phyloP scores from a whole-genome alignment of 2,113 vertebrate genomes.

The Odontophorus gujanensis region DNA sequence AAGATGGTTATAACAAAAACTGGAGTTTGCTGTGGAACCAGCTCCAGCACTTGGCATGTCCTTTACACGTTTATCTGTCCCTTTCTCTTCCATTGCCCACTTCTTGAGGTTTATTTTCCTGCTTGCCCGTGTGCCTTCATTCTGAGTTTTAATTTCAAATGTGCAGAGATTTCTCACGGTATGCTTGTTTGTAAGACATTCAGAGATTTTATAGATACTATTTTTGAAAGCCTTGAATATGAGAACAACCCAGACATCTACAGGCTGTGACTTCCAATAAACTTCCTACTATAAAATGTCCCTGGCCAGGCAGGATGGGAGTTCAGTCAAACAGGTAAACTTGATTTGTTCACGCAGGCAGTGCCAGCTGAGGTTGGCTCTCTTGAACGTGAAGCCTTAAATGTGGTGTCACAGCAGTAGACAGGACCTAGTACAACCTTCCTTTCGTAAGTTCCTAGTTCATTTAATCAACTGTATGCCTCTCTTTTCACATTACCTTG shows the following conservation, averaged over 20 bases:
- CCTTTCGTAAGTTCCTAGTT: not conserved
- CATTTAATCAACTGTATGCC: not conserved
- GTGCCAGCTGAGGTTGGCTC: not conserved
- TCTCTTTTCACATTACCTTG: not conserved
- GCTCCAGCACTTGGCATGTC: not conserved
- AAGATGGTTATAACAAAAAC: not conserved
- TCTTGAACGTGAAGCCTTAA: not conserved
- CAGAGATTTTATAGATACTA: not conserved
- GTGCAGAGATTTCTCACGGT: not conserved
- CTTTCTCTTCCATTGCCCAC: not conserved
- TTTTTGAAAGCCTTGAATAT: not conserved
- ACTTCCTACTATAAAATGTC: fast-evolving
- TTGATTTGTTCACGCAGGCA: not conserved
- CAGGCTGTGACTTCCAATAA: not conserved
- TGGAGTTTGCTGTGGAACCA: not conserved
- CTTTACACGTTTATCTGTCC: not conserved
- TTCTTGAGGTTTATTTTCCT: not conserved
- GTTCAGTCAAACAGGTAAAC: not conserved
- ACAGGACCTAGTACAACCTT: not conserved
- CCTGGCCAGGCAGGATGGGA: not conserved
- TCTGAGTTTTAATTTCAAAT: not conserved
- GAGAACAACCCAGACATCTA: not conserved
- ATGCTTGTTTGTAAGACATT: not conserved
- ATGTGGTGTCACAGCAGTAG: not conserved
- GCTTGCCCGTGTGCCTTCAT: not conserved